Evolutionary conservation across 2,113 vertebrate genomes (phyloP).

Genomic region (Thunnus maccoyii): DNA sequence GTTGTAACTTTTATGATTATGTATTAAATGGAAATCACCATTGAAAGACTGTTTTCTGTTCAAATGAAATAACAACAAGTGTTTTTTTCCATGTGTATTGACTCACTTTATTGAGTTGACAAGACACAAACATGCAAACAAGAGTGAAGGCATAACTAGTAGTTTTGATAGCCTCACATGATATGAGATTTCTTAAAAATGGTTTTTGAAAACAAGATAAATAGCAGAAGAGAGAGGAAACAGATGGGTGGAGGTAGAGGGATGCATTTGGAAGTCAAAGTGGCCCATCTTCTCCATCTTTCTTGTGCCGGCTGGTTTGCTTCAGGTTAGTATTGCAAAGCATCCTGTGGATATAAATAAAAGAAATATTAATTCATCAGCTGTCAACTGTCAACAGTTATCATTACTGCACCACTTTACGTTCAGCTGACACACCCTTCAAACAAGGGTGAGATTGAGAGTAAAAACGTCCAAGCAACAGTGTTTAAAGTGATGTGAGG

Average conservation of each 20-base stretch:
- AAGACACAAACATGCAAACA: constrained; percentile 74
- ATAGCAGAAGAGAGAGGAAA: constrained; percentile 24
- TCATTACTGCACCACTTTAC: background rate
- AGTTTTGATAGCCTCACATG: constrained; percentile 59
- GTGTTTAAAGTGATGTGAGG: constrained; percentile 28
- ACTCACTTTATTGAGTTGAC: constrained; percentile 70
- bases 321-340: constrained; percentile 57
- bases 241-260: constrained; percentile 50
- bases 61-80: constrained; percentile 46
- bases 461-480: background rate
- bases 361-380: background rate
- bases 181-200: constrained; percentile 50
- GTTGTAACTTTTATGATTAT: background rate
- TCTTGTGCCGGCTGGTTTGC: constrained; percentile 56
- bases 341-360: constrained; percentile 58
- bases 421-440: constrained; percentile 31
- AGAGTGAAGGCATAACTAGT: constrained; percentile 60
- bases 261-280: constrained; percentile 43
- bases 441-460: constrained; percentile 4
- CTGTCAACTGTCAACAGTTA: background rate
- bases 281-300: constrained; percentile 48
- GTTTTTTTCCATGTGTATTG: constrained; percentile 30
- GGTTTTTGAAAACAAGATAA: constrained; percentile 49
- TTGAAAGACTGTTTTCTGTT: background rate
- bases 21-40: background rate